Evolutionary conservation across 2,797 vertebrate species (phyloP).

Genomic region (Acropternis orthonyx): DNA sequence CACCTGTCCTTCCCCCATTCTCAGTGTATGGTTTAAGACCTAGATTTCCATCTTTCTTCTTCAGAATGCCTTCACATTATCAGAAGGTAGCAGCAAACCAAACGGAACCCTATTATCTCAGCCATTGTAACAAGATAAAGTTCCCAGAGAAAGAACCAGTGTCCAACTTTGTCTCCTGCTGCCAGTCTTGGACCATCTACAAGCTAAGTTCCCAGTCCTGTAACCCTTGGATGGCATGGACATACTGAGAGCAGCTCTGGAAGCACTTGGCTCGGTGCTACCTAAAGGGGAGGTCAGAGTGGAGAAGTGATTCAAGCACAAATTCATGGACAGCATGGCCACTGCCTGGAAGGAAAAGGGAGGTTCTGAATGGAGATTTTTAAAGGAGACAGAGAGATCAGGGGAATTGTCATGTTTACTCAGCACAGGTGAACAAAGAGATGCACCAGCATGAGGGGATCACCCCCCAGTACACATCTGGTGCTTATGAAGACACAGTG

Average conservation of each 20-base stretch:
- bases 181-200: background rate
- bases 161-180: background rate
- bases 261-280: background rate
- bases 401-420: background rate
- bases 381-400: background rate
- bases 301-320: background rate
- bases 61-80: background rate
- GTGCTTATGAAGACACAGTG: background rate
- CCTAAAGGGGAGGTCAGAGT: background rate
- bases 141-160: background rate
- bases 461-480: background rate
- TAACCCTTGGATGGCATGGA: background rate
- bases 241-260: background rate
- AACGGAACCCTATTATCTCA: background rate
- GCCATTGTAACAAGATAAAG: background rate
- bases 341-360: background rate
- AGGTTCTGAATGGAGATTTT: background rate
- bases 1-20: fast-evolving
- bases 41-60: background rate
- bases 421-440: background rate
- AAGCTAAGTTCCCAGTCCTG: background rate
- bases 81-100: background rate
- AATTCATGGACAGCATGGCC: background rate
- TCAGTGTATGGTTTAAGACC: background rate
- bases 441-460: background rate